phyloP scores from a whole-genome alignment of 2,888 invertebrate species.

The Cordilura impudica region DNA sequence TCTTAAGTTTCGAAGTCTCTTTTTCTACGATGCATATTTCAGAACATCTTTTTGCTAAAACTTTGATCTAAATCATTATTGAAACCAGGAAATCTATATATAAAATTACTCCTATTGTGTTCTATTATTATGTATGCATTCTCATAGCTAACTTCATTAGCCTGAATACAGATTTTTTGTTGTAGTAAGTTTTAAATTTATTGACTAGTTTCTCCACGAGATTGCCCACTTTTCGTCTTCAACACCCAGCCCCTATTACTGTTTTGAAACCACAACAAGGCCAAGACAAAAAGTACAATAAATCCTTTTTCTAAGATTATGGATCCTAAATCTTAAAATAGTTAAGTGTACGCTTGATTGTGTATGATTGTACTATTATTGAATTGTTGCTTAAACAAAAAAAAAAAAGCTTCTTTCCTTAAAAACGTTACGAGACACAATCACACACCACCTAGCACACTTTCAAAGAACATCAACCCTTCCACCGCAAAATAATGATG shows the following conservation, averaged over 20 bases:
- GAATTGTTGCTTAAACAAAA: background rate
- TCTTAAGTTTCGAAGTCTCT: too few species aligned
- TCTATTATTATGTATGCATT: slow-evolving; percentile 4
- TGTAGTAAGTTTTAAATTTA: slow-evolving; percentile 35
- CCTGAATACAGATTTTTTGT: slow-evolving; percentile 50
- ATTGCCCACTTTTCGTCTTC: background rate
- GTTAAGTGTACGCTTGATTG: background rate
- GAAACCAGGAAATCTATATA: too few species aligned
- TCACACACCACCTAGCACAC: background rate
- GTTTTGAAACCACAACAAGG: slow-evolving; percentile 58
- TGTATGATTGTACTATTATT: background rate
- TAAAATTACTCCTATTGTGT: slow-evolving; percentile 12
- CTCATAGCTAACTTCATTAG: slow-evolving; percentile 58
- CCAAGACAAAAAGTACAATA: slow-evolving; percentile 32
- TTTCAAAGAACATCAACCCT: too few species aligned
- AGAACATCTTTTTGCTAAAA: too few species aligned
- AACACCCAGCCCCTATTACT: background rate
- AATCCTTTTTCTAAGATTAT: slow-evolving; percentile 58
- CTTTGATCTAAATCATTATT: too few species aligned
- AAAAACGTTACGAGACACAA: slow-evolving; percentile 19
- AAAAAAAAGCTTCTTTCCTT: background rate
- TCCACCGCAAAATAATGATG: background rate
- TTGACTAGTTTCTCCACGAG: background rate
- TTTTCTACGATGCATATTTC: too few species aligned
- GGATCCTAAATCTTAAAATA: slow-evolving; percentile 46